Percentiles rank a stretch among this genome's conserved stretches.
phyloP scores from a whole-genome alignment of 2,888 invertebrate genomes.

The Acleris laterana region DNA sequence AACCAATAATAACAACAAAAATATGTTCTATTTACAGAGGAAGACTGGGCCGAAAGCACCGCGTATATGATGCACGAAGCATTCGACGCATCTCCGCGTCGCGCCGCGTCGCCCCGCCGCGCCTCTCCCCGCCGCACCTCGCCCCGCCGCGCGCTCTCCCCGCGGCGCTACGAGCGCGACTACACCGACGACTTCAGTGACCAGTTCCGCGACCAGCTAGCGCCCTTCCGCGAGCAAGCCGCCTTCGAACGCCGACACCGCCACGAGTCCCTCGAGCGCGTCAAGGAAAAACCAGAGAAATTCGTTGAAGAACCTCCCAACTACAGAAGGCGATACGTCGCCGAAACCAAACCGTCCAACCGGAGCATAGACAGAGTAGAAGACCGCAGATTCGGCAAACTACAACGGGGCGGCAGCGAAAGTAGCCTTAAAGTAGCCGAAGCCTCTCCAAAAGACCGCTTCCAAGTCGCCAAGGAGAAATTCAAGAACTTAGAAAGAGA shows the following conservation, averaged over 20 bases:
- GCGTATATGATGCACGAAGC: slow-evolving; percentile 86
- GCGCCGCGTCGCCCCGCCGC: slow-evolving; percentile 68
- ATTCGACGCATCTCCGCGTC: slow-evolving; percentile 76
- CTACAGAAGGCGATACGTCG: slow-evolving; percentile 80
- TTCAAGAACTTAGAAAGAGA: slow-evolving; percentile 91
- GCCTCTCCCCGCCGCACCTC: slow-evolving; percentile 51
- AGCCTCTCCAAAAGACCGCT: slow-evolving; percentile 89
- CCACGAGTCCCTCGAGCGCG: slow-evolving; percentile 72
- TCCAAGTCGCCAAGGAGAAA: slow-evolving; percentile 94
- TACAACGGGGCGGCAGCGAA: slow-evolving; percentile 76
- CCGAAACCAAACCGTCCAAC: slow-evolving; percentile 76
- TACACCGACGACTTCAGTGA: slow-evolving; percentile 55
- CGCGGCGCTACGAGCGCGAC: slow-evolving; percentile 53
- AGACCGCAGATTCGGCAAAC: slow-evolving; percentile 74
- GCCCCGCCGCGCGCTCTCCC: slow-evolving; percentile 59
- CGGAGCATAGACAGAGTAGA: slow-evolving; percentile 76
- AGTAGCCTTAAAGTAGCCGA: slow-evolving; percentile 73
- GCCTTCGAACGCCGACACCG: slow-evolving; percentile 75
- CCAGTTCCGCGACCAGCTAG: slow-evolving; percentile 66
- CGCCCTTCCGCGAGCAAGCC: slow-evolving; percentile 69
- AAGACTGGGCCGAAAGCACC: slow-evolving; percentile 89
- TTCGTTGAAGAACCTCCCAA: slow-evolving; percentile 64
- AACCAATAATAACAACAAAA: not conserved
- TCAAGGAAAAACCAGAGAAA: slow-evolving; percentile 69
- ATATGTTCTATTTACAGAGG: slow-evolving; percentile 84